A percentile compares a stretch with the other conserved stretches of the same genome.
These are phyloP conservation scores for Penaeus monodon DNA, from an alignment of 2,888 invertebrate species.

Conservation along the genomic window DNA sequence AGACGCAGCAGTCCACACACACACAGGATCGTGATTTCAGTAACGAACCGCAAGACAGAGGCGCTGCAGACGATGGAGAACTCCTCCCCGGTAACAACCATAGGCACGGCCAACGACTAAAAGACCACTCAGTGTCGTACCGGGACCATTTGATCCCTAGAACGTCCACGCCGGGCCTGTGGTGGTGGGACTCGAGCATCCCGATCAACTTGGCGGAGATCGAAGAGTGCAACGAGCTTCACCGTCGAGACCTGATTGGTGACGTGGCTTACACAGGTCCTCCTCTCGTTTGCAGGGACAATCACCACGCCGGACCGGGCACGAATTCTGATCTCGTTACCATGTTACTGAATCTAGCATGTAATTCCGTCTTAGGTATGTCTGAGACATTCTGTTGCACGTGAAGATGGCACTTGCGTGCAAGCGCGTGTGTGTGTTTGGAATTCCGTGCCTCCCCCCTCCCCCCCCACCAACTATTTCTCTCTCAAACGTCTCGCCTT, in stretches of 20 bases:
- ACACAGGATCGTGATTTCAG: neutral
- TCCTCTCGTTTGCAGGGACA: neutral
- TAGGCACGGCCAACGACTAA: no score
- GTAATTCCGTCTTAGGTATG: neutral
- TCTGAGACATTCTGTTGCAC: no score
- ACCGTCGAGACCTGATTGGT: no score
- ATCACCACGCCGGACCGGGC: neutral
- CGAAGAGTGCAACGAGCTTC: neutral
- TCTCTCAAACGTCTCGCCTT: no score
- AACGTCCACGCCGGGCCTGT: neutral
- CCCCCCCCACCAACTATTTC: no score
- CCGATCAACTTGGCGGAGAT: slow-evolving; percentile 4
- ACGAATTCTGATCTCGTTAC: neutral
- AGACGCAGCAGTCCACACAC: neutral
- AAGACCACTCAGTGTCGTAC: no score
- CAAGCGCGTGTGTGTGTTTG: no score
- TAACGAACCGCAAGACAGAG: no score
- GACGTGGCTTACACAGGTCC: neutral
- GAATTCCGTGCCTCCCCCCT: no score
- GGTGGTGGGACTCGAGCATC: slow-evolving; percentile 9
- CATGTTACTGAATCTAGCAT: neutral
- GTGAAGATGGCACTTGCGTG: no score
- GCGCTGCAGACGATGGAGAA: no score
- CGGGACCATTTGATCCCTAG: neutral
- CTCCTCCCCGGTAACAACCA: no score